These are phyloP conservation scores for Metridium senile DNA, from an alignment of 92 coral and sea anemone species.

Conservation along the genomic window DNA sequence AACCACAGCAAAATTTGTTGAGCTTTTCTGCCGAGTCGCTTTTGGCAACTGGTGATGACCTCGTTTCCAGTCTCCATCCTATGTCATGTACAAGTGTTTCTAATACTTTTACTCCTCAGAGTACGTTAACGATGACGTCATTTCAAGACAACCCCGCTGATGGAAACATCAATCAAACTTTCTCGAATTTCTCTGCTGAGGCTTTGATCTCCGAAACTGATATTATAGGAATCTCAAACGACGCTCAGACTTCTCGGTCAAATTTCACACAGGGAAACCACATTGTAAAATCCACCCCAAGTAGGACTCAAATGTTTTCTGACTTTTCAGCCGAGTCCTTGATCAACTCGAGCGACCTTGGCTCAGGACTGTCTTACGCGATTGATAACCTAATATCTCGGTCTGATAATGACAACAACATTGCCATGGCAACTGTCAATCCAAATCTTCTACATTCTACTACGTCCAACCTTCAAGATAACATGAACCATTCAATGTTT, in stretches of 20 bases:
- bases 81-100: conserved; percentile 49
- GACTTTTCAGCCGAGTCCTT: conserved; percentile 90
- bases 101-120: conserved; percentile 29
- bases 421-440: conserved; percentile 81
- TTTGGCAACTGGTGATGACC: conserved; percentile 67
- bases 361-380: conserved; percentile 80
- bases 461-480: conserved; percentile 40
- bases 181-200: conserved; percentile 84
- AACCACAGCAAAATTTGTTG: conserved; percentile 47
- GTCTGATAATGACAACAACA: conserved; percentile 68
- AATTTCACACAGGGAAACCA: conserved; percentile 55
- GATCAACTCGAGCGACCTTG: conserved; percentile 71
- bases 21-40: conserved; percentile 84
- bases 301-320: conserved; percentile 72
- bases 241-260: conserved; percentile 26
- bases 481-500: conserved; percentile 16
- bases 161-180: conserved; percentile 51
- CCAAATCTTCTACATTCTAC: conserved; percentile 78
- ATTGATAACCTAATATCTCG: conserved; percentile 84
- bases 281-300: conserved; percentile 40
- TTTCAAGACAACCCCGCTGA: conserved; percentile 58
- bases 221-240: conserved; percentile 40
- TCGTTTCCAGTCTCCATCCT: conserved; percentile 65
- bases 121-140: conserved; percentile 39
- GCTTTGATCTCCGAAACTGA: conserved; percentile 79